Evolutionary conservation across 2,888 invertebrate genomes (phyloP), one percentile per base, ranked within the genome.

Genomic region (Trypoxylon attenuatum): DNA sequence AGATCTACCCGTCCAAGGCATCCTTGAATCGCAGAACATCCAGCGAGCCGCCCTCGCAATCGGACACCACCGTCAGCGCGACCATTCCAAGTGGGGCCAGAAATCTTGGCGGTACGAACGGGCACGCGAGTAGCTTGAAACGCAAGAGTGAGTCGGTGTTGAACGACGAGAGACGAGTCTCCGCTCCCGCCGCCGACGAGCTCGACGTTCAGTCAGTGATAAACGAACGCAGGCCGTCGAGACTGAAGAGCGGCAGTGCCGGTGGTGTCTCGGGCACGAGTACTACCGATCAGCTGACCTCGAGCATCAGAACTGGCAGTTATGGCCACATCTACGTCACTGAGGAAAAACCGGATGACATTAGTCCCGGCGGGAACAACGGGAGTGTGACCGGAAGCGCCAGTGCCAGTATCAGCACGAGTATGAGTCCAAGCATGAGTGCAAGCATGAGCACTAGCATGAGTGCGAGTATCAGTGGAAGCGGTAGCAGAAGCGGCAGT

Each of bases 161-260:
- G 33, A 79, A 59, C 19, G 73, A 69, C 13, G 78, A 77, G 21
- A 66, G 60, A 67, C 49, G 68, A 1, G 53, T 54, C 10, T 45
- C 59, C 5, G 39, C 46, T 1, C 66, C 70, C 18, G 60, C 56
- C 21, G 47, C 27, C 13, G 80, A 79, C 25, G 82, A 83, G 27
- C 64, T 85, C 19, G 85, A 87, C 71, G 86, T 86, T 43, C 87
- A 86, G 55, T 86, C 86, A 3, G 69, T 87, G 29, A 87, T 87
- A 46, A 87, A 85, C 73, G 86, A 87, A 76, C 78, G 86, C 58
- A 81, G 86, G 58, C 86, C 86, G 65, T 82, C 85, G 63, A 84
- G 79, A 58, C 57, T 85, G 41, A 85, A 81, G 50, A 71, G 72
- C 29, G 73, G 63, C 2, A 42, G 50, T 2, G 51, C 58, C 8